Base-by-base conservation (phyloP, 2,113 vertebrate genomes). In the Podarcis cretensis region DNA sequence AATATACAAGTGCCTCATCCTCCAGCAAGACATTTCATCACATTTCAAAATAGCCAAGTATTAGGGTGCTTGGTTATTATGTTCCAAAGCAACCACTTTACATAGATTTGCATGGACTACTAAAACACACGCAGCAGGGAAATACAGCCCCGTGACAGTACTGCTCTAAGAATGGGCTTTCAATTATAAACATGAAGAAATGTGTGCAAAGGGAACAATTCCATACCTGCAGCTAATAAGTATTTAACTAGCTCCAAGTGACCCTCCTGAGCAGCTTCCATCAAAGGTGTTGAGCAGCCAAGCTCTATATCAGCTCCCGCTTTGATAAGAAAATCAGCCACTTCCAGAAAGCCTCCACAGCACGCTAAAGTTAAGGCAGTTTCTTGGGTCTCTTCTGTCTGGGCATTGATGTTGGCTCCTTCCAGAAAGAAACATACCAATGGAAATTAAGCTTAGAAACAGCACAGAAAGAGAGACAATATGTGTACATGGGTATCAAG, bases 371-470 rank as follows among this genome's bases (percentile, higher is more conserved):
- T 99, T 87, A 99, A 93, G 2, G 99, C 99, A 0, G 99, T 99
- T 96, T 99, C 99, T 94, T 99, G 99, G 0, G 99, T 99, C 96
- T 99, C 99, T 95, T 99, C 99, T 32, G 99, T 99, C 92, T 99
- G 99, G 86, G 98, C 99, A 68, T 99, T 99, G 95, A 99, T 99
- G 96, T 99, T 99, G 57, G 99, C 99, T 96, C 99, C 99, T 99
- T 89, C 35, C 73, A 88, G 77, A 68, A 87, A 94, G 93, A 85
- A 81, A 94, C 63, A 92, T 8, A 69, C 21, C 48, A 23, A 89
- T 85, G 77, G 27, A 76, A 87, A 89, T 91, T 2, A 79, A 90
- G 13, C 0, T 82, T 65, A 81, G 3, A 16, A 1, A 65, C 18
- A 74, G 54, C 5, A 6, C 8, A 73, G 74, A 1, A 79, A 54